Percentiles rank a stretch among this genome's conserved stretches.
phyloP scores from a whole-genome alignment of 2,888 invertebrate species.

The Antheraea yamamai region DNA sequence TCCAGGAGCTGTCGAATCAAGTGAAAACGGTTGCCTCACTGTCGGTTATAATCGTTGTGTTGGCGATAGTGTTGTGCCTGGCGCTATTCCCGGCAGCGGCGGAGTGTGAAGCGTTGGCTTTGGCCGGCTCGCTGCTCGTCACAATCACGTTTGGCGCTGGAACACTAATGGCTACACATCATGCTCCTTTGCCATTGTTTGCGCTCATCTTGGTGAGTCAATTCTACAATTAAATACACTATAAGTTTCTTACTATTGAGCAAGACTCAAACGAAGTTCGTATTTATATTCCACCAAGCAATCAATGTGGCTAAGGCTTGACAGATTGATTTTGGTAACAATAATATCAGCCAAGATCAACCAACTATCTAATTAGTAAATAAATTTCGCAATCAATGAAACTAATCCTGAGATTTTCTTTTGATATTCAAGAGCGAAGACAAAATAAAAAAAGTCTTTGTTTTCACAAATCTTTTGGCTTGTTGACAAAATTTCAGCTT shows the following conservation, averaged over 20 bases:
- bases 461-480: neutral
- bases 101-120: conserved; percentile 83
- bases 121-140: conserved; percentile 83
- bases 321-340: too few species aligned
- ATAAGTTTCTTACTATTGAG: neutral
- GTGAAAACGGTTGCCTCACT: conserved; percentile 73
- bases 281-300: too few species aligned
- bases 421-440: too few species aligned
- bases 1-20: conserved; percentile 79
- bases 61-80: conserved; percentile 76
- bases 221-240: neutral
- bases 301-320: too few species aligned
- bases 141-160: conserved; percentile 82
- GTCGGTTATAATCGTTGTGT: conserved; percentile 75
- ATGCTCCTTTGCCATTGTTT: conserved; percentile 87
- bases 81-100: conserved; percentile 82
- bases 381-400: too few species aligned
- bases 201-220: conserved; percentile 85
- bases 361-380: too few species aligned
- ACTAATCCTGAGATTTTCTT: too few species aligned
- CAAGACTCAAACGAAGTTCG: too few species aligned
- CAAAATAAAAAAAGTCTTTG: neutral
- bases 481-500: neutral
- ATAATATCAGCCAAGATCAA: too few species aligned
- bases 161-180: conserved; percentile 83